phyloP scores from a whole-genome alignment of 2,888 invertebrate species.

The Syrphus vitripennis region DNA sequence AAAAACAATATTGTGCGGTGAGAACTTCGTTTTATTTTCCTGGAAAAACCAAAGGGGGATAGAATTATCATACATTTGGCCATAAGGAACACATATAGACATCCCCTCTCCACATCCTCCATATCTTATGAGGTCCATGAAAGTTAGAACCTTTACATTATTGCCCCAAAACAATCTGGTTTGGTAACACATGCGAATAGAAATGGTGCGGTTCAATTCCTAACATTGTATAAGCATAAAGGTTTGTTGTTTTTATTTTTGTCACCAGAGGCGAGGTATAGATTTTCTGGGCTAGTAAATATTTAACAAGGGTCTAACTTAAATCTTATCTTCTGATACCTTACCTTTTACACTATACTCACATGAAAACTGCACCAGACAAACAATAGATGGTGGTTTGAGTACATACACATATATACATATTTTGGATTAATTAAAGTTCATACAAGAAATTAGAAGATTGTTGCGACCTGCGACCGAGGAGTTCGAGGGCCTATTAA shows the following conservation, averaged over 20 bases:
- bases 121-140: not conserved
- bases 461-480: not conserved
- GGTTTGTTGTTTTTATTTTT: constrained; percentile 25
- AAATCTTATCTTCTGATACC: not conserved
- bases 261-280: constrained; percentile 25
- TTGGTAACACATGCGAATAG: constrained; percentile 22
- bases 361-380: not conserved
- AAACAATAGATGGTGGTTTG: not conserved
- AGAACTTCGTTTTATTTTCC: not conserved
- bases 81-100: no score
- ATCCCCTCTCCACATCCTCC: not conserved
- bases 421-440: constrained; percentile 50
- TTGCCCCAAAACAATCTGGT: constrained; percentile 1
- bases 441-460: not conserved
- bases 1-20: not conserved
- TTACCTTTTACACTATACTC: not conserved
- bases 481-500: not conserved
- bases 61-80: not conserved
- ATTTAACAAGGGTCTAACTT: constrained; percentile 59
- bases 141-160: not conserved
- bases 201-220: constrained; percentile 3
- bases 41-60: not conserved
- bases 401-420: not conserved
- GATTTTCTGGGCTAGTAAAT: constrained; percentile 47
- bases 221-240: not conserved